Conservation (phyloP, 92 coral and sea anemone genomes). For the Porites divaricata region DNA sequence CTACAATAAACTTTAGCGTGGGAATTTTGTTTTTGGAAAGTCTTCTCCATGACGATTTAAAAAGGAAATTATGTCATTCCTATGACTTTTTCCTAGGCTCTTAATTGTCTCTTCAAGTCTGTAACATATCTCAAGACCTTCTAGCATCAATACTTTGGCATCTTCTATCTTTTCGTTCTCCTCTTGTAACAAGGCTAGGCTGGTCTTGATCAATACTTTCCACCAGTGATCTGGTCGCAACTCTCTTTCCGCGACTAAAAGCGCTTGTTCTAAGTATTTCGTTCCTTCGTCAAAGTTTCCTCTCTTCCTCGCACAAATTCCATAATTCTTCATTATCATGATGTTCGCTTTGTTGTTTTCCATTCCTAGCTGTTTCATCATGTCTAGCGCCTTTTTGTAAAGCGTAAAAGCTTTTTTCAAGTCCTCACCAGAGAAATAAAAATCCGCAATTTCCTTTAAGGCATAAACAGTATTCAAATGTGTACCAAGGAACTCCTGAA, state of each 20-base stretch:
- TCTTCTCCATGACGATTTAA: not conserved
- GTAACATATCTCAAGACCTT: conserved; percentile 2
- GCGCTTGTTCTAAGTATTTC: not conserved
- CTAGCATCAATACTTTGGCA: not conserved
- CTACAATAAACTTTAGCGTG: not conserved
- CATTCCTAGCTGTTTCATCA: conserved; percentile 14
- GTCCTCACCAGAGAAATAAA: not conserved
- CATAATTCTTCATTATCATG: conserved; percentile 27
- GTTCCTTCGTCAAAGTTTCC: conserved; percentile 5
- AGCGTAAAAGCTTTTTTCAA: not conserved
- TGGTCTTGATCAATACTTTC: conserved; percentile 15
- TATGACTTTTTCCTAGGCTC: not conserved
- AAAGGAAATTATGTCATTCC: not conserved
- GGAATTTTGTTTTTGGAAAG: not conserved
- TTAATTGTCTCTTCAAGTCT: not conserved
- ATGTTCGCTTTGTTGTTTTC: conserved; percentile 13
- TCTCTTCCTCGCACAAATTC: not conserved
- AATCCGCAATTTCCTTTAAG: not conserved
- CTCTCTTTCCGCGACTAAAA: conserved; percentile 14
- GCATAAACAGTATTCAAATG: conserved; percentile 2
- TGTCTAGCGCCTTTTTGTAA: conserved; percentile 2
- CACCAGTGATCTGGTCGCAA: conserved; percentile 12
- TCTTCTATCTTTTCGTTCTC: not conserved
- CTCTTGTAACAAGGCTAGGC: conserved; percentile 8
- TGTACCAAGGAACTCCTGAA: not conserved